Evolutionary conservation across 1,140 invertebrate genomes (phyloP), one percentile per base, ranked within the genome.

Genomic region (Sycophaga agraensis): DNA sequence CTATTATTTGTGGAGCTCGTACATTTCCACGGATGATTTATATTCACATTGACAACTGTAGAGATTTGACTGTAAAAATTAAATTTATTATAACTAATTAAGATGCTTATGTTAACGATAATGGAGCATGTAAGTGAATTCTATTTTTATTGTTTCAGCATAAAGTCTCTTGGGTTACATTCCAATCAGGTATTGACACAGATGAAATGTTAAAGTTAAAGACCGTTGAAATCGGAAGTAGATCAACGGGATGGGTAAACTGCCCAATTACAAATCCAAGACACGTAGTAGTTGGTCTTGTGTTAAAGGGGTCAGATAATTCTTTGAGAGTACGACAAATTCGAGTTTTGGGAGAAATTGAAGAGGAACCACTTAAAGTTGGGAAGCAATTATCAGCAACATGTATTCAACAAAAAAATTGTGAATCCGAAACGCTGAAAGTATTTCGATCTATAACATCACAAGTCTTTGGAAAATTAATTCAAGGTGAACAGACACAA

Each of bases 381-480:
- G 78, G 82, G 12, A 83, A 83, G 67, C 81, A 85, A 60, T 70
- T 83, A 31, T 84, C 70, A 66, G 77, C 84, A 0, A 65, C 81
- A 14, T 84, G 84, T n/a, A 89, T 94, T 28, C 89, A 94, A 58
- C 91, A 93, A 69, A 84, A 88, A 50, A 91, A 93, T 72, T 94
- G 93, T 70, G 95, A 98, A 82, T 82, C 89, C 12, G 95, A 98
- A 81, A 97, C 96, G 0, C 79, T 98, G 9, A 86, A 92, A 70
- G 94, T 98, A 0, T 98, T 98, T 74, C 84, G 95, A n/a, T 82
- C 96, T 1, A 90, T 98, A 6, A 97, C 94, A 0, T 91, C 92
- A 65, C 91, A 95, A 84, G 92, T 96, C 35, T 97, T 98, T 82
- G 95, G 95, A 0, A 94, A 94, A 74, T 81, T 97, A 14, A 88